Evolutionary conservation across 2,888 invertebrate genomes (phyloP).

Genomic region (Pristionchus mayeri): DNA sequence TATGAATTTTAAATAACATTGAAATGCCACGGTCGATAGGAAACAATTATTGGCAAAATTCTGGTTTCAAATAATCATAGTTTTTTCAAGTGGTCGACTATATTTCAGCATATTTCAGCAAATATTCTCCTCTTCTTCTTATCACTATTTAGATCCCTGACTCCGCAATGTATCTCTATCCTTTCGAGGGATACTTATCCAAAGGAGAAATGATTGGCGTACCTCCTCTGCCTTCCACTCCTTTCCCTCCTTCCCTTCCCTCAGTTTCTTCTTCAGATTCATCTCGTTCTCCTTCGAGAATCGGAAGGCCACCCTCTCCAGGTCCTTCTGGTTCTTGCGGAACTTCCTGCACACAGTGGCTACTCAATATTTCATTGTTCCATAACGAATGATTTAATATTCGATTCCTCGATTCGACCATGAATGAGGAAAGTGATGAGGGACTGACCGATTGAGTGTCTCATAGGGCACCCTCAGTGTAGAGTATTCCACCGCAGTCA

Average conservation of each 20-base stretch:
- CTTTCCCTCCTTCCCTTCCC: conserved; percentile 18
- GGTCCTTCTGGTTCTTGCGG: conserved; percentile 28
- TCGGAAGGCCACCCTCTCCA: background rate
- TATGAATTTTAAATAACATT: no score
- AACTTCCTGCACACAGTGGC: conserved; percentile 26
- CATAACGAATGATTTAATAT: no score
- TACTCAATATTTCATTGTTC: no score
- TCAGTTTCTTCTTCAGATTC: background rate
- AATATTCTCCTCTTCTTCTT: no score
- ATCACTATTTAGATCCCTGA: no score
- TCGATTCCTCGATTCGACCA: background rate
- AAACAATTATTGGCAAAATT: no score
- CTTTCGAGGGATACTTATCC: no score
- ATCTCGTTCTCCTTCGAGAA: conserved; percentile 39
- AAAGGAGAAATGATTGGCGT: background rate
- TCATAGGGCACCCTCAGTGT: conserved; percentile 98
- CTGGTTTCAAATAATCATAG: no score
- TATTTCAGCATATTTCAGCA: background rate
- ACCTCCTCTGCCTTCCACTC: conserved; percentile 5
- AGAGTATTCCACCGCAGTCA: conserved; percentile 94
- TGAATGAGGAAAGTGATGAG: background rate
- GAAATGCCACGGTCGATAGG: no score
- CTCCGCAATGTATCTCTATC: no score
- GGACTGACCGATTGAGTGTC: conserved; percentile 89
- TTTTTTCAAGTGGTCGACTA: no score